Evolutionary conservation across 2,113 vertebrate genomes (phyloP).

Genomic region (Gallinago media): DNA sequence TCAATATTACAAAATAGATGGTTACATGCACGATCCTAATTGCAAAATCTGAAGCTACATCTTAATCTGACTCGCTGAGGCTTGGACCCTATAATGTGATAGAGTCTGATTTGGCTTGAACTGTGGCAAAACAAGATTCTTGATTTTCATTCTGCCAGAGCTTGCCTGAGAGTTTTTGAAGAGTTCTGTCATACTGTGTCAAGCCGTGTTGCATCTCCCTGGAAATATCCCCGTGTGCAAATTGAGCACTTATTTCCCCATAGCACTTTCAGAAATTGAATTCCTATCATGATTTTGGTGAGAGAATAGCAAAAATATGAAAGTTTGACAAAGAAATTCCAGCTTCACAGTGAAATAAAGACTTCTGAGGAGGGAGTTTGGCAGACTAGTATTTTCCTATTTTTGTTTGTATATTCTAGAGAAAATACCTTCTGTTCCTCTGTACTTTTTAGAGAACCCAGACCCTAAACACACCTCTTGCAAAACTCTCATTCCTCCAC

Average conservation of each 20-base stretch:
- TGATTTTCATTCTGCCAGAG: neutral
- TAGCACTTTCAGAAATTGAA: neutral
- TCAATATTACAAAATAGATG: neutral
- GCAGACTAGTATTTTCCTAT: neutral
- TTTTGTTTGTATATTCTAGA: neutral
- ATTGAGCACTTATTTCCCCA: neutral
- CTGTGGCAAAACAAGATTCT: neutral
- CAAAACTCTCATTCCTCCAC: neutral
- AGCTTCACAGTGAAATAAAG: neutral
- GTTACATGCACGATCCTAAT: fast-evolving
- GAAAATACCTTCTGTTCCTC: neutral
- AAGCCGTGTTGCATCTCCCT: neutral
- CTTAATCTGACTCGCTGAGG: neutral
- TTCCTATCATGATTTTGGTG: neutral
- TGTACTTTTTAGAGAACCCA: neutral
- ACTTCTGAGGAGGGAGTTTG: neutral
- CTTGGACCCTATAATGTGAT: neutral
- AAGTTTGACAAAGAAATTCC: neutral
- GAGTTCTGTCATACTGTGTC: neutral
- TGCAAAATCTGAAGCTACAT: neutral
- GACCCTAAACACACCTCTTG: neutral
- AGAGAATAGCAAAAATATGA: neutral
- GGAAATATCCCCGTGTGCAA: neutral
- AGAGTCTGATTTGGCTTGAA: neutral
- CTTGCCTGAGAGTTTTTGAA: neutral